phyloP scores from a whole-genome alignment of 1,140 invertebrate species.

The Drosophila jambulina region DNA sequence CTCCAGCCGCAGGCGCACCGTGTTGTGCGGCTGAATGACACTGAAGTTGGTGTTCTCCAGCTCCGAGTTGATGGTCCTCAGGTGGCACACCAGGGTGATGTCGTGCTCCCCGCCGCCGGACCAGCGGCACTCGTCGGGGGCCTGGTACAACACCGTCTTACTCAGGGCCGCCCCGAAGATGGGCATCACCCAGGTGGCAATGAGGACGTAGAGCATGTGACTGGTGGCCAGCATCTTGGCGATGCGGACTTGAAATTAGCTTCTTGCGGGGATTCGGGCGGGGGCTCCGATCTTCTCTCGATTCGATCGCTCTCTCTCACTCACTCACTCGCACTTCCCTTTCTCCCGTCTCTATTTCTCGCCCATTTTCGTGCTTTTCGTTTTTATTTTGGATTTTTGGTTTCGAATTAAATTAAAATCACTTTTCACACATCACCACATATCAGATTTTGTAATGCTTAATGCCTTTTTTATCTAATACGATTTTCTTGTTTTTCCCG shows the following conservation, averaged over 20 bases:
- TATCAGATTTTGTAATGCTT: slow-evolving; percentile 46
- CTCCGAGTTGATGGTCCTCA: slow-evolving; percentile 95
- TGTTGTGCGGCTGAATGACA: slow-evolving; percentile 94
- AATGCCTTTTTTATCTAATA: slow-evolving; percentile 45
- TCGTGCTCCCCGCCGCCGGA: slow-evolving; percentile 88
- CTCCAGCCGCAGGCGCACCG: slow-evolving; percentile 91
- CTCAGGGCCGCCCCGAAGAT: slow-evolving; percentile 89
- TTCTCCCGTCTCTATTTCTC: slow-evolving; percentile 54
- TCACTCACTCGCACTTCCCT: slow-evolving; percentile 9
- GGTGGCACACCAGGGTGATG: slow-evolving; percentile 91
- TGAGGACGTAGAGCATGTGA: slow-evolving; percentile 77
- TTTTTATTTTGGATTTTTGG: slow-evolving; percentile 47
- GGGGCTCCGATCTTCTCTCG: slow-evolving; percentile 1
- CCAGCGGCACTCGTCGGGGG: slow-evolving; percentile 94
- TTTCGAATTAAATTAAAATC: slow-evolving; percentile 47
- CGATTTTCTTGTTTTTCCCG: slow-evolving; percentile 45
- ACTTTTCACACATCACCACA: slow-evolving; percentile 58
- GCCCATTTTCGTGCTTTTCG: slow-evolving; percentile 51
- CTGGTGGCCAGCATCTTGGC: slow-evolving; percentile 70
- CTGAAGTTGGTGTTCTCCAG: slow-evolving; percentile 95
- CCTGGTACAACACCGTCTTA: slow-evolving; percentile 91
- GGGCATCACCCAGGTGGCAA: slow-evolving; percentile 89
- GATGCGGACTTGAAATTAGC: slow-evolving; percentile 10
- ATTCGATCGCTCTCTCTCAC: slow-evolving; percentile 28
- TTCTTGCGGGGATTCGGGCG: slow-evolving; percentile 10